Percentiles rank a stretch among this genome's conserved stretches.
phyloP scores from a whole-genome alignment of 2,888 invertebrate species.

The Drosophila melanosoma region DNA sequence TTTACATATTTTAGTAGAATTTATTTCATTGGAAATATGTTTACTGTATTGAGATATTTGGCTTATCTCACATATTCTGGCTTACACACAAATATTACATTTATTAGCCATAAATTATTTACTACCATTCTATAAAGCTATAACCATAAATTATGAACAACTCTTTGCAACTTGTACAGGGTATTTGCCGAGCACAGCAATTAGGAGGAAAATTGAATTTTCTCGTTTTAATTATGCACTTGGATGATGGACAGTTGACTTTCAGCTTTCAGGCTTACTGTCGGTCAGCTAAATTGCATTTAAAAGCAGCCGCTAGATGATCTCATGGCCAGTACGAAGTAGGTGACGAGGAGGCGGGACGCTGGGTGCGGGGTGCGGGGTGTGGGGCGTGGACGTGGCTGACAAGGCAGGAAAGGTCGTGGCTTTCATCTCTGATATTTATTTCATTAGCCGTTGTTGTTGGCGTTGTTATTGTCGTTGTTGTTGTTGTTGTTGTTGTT shows the following conservation, averaged over 20 bases:
- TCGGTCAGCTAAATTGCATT: conserved; percentile 50
- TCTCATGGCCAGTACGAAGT: not conserved
- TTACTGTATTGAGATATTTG: not conserved
- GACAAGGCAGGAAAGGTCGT: conserved; percentile 1
- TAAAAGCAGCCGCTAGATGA: conserved; percentile 35
- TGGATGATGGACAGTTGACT: conserved; percentile 36
- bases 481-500: not conserved
- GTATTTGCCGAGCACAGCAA: not conserved
- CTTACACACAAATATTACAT: not conserved
- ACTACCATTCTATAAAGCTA: not conserved
- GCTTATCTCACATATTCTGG: not conserved
- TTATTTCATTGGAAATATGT: not conserved
- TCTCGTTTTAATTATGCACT: conserved; percentile 50
- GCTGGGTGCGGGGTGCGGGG: not conserved
- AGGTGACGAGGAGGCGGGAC: too few relatives aligned
- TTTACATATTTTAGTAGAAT: not conserved
- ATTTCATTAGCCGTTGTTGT: conserved; percentile 62
- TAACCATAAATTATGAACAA: not conserved
- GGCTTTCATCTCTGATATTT: conserved; percentile 45
- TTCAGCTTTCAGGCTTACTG: conserved; percentile 25
- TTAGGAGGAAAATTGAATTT: not conserved
- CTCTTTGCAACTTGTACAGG: not conserved
- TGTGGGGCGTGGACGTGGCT: not conserved
- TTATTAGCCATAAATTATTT: not conserved
- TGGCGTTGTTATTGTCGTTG: not conserved